These are phyloP conservation scores for Salvelinus fontinalis DNA, from an alignment of 2,113 vertebrate species.

Conservation along the genomic window DNA sequence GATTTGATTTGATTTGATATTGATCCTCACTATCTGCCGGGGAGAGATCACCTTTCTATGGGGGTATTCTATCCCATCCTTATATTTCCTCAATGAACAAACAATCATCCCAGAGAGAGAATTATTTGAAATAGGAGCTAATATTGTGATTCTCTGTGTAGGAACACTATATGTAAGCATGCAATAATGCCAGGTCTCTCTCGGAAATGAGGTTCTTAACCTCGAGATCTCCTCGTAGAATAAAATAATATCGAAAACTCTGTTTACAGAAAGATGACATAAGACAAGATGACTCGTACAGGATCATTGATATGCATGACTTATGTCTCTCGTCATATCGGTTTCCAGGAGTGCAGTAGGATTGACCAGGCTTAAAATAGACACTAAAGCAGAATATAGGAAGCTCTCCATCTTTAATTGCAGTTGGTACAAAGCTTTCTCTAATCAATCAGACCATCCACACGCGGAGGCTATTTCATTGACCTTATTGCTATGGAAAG, in stretches of 20 bases:
- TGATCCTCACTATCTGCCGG: not conserved
- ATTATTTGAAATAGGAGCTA: too few relatives aligned
- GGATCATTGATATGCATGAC: not conserved
- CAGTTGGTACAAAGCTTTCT: conserved; percentile 25
- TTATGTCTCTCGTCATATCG: not conserved
- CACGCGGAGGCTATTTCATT: conserved; percentile 27
- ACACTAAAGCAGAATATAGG: conserved; percentile 22
- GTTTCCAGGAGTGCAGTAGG: conserved; percentile 14
- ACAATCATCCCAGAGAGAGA: too few relatives aligned
- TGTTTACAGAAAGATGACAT: not conserved
- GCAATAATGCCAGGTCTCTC: too few relatives aligned
- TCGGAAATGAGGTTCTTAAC: too few relatives aligned
- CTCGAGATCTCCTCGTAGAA: too few relatives aligned
- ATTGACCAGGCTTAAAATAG: not conserved
- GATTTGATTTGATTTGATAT: not conserved
- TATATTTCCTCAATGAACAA: not conserved
- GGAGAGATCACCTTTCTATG: not conserved
- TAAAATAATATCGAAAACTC: not conserved
- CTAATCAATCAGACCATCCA: conserved; percentile 38
- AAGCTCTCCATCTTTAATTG: conserved; percentile 29
- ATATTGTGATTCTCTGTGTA: too few relatives aligned
- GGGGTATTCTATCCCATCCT: not conserved
- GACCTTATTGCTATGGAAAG: conserved; percentile 26
- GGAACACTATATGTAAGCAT: too few relatives aligned
- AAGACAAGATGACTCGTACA: not conserved